These are phyloP conservation scores for Eira barbara DNA, from an alignment of 2,113 vertebrate species.

Conservation along the genomic window DNA sequence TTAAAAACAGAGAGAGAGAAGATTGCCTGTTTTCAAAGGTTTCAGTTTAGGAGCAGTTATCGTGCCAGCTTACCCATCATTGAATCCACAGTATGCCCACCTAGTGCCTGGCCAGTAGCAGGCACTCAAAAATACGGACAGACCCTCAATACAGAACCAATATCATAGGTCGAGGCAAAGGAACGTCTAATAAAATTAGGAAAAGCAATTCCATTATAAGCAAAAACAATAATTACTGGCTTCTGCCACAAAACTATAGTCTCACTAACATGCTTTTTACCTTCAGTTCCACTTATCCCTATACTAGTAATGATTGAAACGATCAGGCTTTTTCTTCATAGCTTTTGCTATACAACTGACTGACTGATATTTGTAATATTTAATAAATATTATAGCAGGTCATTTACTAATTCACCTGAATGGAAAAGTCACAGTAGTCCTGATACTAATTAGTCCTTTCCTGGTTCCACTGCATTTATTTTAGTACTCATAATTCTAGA, in stretches of 20 bases:
- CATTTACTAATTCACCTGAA: constrained; percentile 45
- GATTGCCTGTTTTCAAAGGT: neutral
- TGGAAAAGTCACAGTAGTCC: neutral
- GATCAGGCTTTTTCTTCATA: neutral
- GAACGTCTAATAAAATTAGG: neutral
- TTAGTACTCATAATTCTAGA: neutral
- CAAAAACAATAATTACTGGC: neutral
- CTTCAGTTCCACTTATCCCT: neutral
- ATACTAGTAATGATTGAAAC: neutral
- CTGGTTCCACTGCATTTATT: neutral
- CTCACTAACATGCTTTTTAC: neutral
- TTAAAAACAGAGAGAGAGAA: neutral
- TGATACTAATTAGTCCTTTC: neutral
- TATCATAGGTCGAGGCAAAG: neutral
- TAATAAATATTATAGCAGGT: neutral
- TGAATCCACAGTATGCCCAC: neutral
- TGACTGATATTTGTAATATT: neutral
- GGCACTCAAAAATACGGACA: neutral
- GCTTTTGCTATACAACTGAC: neutral
- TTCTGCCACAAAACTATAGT: neutral
- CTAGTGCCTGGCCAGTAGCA: neutral
- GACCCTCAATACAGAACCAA: neutral
- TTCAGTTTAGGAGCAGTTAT: neutral
- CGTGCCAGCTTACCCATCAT: neutral
- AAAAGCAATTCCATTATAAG: neutral